A percentile compares a stretch with the other conserved stretches of the same genome.
phyloP scores from a whole-genome alignment of 2,113 vertebrate species.

The Suricata suricatta region DNA sequence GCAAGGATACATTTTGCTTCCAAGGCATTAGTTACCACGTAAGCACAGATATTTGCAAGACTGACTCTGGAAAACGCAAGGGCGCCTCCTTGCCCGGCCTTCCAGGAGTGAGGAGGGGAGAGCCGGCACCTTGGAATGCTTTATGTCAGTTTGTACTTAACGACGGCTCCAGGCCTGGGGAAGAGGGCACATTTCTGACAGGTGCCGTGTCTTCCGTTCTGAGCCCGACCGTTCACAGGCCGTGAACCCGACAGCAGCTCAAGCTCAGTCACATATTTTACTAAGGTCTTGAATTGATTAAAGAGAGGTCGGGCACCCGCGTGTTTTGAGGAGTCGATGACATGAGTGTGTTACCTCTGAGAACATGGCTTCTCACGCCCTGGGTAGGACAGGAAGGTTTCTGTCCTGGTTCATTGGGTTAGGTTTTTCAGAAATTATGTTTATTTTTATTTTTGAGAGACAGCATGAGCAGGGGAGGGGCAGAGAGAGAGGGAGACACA shows the following conservation, averaged over 20 bases:
- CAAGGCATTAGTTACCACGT: neutral
- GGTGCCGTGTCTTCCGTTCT: neutral
- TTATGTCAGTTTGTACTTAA: neutral
- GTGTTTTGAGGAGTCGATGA: neutral
- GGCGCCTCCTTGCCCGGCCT: neutral
- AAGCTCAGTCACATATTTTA: neutral
- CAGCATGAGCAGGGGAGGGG: too few relatives aligned
- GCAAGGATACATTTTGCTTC: neutral
- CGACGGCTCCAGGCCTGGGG: neutral
- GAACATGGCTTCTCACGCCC: neutral
- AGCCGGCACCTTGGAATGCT: neutral
- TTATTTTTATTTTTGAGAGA: too few relatives aligned
- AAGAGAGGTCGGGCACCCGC: neutral
- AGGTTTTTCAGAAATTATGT: too few relatives aligned
- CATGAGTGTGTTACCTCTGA: neutral
- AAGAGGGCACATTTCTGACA: neutral
- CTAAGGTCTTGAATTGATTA: neutral
- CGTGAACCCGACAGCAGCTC: neutral
- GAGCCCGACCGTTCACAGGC: too few relatives aligned
- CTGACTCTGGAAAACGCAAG: neutral
- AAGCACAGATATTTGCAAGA: neutral
- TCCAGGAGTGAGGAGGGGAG: neutral
- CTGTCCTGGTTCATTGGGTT: neutral
- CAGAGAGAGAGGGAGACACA: too few relatives aligned
- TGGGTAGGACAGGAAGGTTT: neutral